Evolutionary conservation across 1,140 invertebrate species (phyloP).

Genomic region (Asobara japonica): DNA sequence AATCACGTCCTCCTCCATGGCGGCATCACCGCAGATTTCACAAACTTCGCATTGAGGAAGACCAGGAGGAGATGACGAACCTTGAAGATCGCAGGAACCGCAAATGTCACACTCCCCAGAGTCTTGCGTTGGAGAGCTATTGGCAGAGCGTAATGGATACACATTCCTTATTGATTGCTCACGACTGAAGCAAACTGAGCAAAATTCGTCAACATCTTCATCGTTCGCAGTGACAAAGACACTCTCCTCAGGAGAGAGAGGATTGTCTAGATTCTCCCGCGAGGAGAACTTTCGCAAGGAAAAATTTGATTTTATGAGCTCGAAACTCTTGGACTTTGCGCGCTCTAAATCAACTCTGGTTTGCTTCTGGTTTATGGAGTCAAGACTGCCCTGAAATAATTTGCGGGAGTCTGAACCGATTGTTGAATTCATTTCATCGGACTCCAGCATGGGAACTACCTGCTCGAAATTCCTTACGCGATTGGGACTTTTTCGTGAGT

Average conservation of each 20-base stretch:
- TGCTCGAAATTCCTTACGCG: conserved; percentile 15
- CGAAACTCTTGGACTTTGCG: conserved; percentile 63
- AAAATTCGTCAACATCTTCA: conserved; percentile 56
- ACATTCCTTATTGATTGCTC: conserved; percentile 52
- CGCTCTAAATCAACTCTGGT: conserved; percentile 29
- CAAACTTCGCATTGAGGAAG: conserved; percentile 53
- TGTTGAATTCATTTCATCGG: not conserved
- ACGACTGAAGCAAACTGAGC: conserved; percentile 56
- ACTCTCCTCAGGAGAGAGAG: conserved; percentile 31
- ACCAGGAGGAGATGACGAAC: conserved; percentile 34
- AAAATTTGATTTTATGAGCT: conserved; percentile 55
- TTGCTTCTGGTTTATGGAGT: conserved; percentile 51
- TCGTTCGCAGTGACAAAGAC: conserved; percentile 43
- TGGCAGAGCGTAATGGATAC: conserved; percentile 54
- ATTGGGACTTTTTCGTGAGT: conserved; percentile 26
- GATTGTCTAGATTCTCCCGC: conserved; percentile 16
- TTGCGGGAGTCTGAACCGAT: conserved; percentile 16
- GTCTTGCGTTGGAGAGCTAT: conserved; percentile 57
- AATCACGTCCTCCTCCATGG: conserved; percentile 41
- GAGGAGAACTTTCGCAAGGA: conserved; percentile 18
- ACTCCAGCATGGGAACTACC: conserved; percentile 23
- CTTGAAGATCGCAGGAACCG: conserved; percentile 50
- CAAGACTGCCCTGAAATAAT: conserved; percentile 57
- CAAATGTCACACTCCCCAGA: conserved; percentile 63
- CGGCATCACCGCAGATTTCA: conserved; percentile 59